Percentiles rank a stretch among this genome's conserved stretches.
Conservation (phyloP, 1,140 invertebrate species). For the Radopholus similis region DNA sequence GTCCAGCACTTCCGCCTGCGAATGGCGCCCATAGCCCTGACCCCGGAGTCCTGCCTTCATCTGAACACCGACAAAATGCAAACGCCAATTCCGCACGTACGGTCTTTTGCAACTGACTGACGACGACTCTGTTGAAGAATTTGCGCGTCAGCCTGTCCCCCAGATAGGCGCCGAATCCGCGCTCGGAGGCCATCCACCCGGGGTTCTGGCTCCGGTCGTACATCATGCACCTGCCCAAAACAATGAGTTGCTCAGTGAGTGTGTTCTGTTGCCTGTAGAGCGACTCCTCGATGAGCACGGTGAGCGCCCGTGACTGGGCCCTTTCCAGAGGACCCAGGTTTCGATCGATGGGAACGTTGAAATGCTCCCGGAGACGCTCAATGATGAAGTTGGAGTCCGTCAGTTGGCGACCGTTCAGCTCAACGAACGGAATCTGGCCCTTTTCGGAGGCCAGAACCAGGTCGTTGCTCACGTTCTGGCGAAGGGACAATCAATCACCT, state of each 20-base stretch:
- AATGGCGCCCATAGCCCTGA: constrained; percentile 80
- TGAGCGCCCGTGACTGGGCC: constrained; percentile 80
- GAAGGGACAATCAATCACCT: not conserved
- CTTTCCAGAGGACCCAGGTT: constrained; percentile 71
- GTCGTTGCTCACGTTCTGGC: constrained; percentile 50
- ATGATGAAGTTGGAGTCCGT: constrained; percentile 83
- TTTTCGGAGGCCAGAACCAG: constrained; percentile 61
- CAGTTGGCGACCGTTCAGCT: constrained; percentile 86
- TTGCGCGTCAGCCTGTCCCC: constrained; percentile 34
- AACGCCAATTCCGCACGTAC: not conserved
- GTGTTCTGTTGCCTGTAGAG: constrained; percentile 61
- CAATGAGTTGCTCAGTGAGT: not conserved
- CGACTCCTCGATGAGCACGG: constrained; percentile 89
- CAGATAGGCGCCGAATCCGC: constrained; percentile 32
- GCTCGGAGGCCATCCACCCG: constrained; percentile 33
- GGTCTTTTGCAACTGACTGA: not conserved
- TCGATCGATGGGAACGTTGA: constrained; percentile 77
- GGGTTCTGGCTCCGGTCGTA: constrained; percentile 34
- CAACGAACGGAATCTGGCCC: constrained; percentile 80
- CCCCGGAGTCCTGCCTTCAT: constrained; percentile 20
- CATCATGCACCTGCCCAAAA: constrained; percentile 15
- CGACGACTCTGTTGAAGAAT: constrained; percentile 22
- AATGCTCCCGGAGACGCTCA: constrained; percentile 72
- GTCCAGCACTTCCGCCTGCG: constrained; percentile 80
- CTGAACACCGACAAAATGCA: constrained; percentile 10